Conservation (phyloP, 2,797 vertebrate species). For the Meda fulgida region DNA sequence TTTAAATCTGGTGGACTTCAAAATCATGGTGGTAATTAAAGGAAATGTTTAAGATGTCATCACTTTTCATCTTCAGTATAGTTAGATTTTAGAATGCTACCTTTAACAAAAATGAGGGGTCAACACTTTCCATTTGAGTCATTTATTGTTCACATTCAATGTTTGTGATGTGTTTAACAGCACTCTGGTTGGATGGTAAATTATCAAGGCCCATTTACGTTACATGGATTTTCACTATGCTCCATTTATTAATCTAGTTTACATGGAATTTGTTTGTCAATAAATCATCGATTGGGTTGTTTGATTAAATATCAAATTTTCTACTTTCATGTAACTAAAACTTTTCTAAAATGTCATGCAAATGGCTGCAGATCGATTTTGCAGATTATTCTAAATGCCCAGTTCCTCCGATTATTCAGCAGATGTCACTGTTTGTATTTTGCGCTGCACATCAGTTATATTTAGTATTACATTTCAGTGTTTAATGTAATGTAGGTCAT, state of each 20-base stretch:
- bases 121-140: neutral
- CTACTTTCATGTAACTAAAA: neutral
- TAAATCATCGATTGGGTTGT: neutral
- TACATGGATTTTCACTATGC: neutral
- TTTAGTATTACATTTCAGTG: neutral
- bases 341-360: neutral
- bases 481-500: neutral
- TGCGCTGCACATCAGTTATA: neutral
- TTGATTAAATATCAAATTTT: neutral
- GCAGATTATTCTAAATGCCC: neutral
- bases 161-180: neutral
- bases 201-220: neutral
- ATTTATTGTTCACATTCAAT: neutral
- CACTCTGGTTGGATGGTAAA: neutral
- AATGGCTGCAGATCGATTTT: neutral
- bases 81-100: neutral
- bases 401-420: neutral
- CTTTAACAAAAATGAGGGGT: neutral
- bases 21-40: neutral
- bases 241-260: neutral
- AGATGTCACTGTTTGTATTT: slow-evolving; percentile 13
- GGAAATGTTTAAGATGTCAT: neutral
- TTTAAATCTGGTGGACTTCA: neutral
- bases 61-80: neutral
- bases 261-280: neutral